Base-by-base conservation (phyloP, 1,140 invertebrate genomes). In the Dinoponera quadriceps region DNA sequence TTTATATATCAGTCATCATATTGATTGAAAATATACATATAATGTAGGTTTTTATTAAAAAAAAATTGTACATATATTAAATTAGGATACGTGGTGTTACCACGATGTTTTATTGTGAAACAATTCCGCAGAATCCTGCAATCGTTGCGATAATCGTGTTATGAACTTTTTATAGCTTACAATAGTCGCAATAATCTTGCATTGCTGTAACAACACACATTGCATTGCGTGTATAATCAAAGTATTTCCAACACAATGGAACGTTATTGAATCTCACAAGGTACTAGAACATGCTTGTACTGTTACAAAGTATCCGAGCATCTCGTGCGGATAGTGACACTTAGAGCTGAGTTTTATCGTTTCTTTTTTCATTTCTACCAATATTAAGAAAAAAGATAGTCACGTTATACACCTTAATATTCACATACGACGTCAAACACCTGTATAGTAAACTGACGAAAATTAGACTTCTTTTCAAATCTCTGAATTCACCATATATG, bases 21-120 rank as follows among this genome's bases (percentile, higher is more conserved):
- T 25, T 62, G 16, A 27, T 25, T 25, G 29, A 22, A 20, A 9
- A 66, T 60, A 74, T 38, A 57, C 22, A 20, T 74, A 74, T 54
- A 33, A 54, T 54, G 4, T 54, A 18, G 1, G 13, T 60, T 60
- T 75, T 49, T 66, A 57, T 77, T 66, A 27, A 54, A 9, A 14
- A 63, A 33, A 65, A 51, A 0, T 13, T 77, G 25, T 9, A 49
- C 29, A 59, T 13, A 74, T 54, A 11, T 66, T 33, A 0, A n/a
- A 77, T 49, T 51, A 29, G 49, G 18, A 22, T 2, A 18, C 9
- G 3, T 7, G 1, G 27, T n/a, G n/a, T 66, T 63, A 0, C 14
- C 16, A 18, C n/a, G 18, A 7, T 49, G 5, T 38, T 2, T 13
- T 3, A 29, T 16, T 7, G 18, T 60, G 11, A 62, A 48, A 74